Base-by-base conservation (phyloP, 2,888 invertebrate species). In the Caenorhabditis angaria region DNA sequence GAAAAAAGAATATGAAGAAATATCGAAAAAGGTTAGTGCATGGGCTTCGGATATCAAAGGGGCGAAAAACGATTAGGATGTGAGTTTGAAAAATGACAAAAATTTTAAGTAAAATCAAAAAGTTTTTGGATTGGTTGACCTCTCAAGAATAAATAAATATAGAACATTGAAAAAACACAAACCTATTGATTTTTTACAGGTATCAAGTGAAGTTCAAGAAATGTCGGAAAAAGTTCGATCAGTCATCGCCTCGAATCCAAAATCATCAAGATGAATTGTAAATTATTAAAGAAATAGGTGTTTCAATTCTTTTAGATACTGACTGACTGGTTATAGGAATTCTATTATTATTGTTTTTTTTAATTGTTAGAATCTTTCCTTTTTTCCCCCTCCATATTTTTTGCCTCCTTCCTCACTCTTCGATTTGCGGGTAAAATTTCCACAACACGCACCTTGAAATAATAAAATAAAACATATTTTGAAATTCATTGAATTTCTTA, bases 1-100 rank as follows among this genome's bases (percentile, higher is more conserved):
- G 74, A 94, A 95, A 87, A 90, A 92, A 10, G 96, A 96, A 54
- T 81, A 80, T 65, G 76, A 74, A 28, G 81, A 70, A 32, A 70
- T 83, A 47, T 63, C 79, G 18, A 73, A 51, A 28, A 83, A 81
- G 74, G 82, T 83, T 8, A 35, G 71, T 18, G 24, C 41, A 41
- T 41, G 41, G 41, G 41, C 41, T 12, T 12, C 41, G 6, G 41
- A 41, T 41, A 41, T 41, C 41, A 18, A 18, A 41, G 18, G 18
- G 41, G 18, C 41, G 10, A 41, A 41, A 41, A 41, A 41, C 14
- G 41, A 41, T 41, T 41, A 41, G 41, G 14, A 41, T 41, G 48
- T 48, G 22, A 51, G 51, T 51, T 3, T 32, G 24, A 27, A 14
- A 12, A 41, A 41, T 14, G 3, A 18, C 3, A 14, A 41, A 41